Evolutionary conservation across 2,113 vertebrate genomes (phyloP).

Genomic region (Petaurus breviceps): DNA sequence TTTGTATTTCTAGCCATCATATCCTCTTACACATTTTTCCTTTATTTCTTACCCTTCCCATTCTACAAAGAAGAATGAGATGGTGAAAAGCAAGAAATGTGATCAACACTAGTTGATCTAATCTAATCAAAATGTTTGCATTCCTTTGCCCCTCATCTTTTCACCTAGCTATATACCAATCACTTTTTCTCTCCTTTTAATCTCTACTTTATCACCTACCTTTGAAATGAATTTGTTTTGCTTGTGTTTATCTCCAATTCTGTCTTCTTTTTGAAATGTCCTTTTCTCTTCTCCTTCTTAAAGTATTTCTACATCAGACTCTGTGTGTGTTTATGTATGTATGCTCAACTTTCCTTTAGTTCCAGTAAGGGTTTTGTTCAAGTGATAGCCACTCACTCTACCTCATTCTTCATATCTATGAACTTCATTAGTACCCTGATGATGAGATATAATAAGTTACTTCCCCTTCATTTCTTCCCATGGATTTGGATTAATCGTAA

Average conservation of each 20-base stretch:
- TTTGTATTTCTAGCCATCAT: too few relatives aligned
- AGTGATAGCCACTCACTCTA: too few relatives aligned
- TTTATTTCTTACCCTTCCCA: not conserved
- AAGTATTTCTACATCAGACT: too few relatives aligned
- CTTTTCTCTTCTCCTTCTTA: too few relatives aligned
- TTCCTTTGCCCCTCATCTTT: not conserved
- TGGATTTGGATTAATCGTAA: too few relatives aligned
- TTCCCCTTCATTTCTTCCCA: too few relatives aligned
- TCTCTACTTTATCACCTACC: not conserved
- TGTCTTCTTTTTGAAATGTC: not conserved
- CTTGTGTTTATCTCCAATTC: not conserved
- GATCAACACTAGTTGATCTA: not conserved
- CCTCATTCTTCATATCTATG: too few relatives aligned
- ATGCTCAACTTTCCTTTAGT: too few relatives aligned
- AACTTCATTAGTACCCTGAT: too few relatives aligned
- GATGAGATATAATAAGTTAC: too few relatives aligned
- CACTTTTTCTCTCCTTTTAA: not conserved
- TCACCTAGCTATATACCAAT: not conserved
- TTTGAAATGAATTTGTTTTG: not conserved
- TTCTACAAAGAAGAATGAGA: not conserved
- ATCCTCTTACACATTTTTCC: not conserved
- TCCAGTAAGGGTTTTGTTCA: too few relatives aligned
- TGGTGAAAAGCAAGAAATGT: not conserved
- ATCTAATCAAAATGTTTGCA: not conserved
- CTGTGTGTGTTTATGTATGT: too few relatives aligned